phyloP scores from a whole-genome alignment of 2,113 vertebrate species.

The Coracopsis vasa region DNA sequence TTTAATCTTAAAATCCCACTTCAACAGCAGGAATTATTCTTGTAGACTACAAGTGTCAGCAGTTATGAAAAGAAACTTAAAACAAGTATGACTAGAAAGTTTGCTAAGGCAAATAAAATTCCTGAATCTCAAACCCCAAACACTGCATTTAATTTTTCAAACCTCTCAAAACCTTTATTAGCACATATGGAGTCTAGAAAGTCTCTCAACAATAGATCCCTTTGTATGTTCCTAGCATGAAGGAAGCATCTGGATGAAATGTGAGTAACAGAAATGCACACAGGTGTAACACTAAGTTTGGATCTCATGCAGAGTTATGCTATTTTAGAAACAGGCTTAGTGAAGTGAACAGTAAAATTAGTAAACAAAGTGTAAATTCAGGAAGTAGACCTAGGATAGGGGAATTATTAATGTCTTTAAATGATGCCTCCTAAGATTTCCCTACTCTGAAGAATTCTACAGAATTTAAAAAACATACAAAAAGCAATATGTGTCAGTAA shows the following conservation, averaged over 20 bases:
- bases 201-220: constrained; percentile 2
- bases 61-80: not conserved
- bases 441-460: not conserved
- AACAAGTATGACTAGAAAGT: not conserved
- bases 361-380: not conserved
- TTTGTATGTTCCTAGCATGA: constrained; percentile 27
- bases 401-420: not conserved
- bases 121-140: not conserved
- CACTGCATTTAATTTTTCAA: not conserved
- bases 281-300: constrained; percentile 5
- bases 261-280: constrained; percentile 29
- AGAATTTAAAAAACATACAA: not conserved
- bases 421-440: not conserved
- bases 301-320: not conserved
- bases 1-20: not conserved
- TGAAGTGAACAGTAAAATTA: constrained; percentile 7
- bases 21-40: not conserved
- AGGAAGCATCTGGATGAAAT: constrained; percentile 55
- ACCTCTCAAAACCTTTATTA: constrained; percentile 27
- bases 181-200: not conserved
- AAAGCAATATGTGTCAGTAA: not conserved
- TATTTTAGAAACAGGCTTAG: not conserved
- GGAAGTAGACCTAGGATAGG: not conserved
- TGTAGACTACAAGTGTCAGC: not conserved
- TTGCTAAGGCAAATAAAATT: not conserved